These are phyloP conservation scores for Anguilla rostrata DNA, from an alignment of 2,113 vertebrate genomes.

Conservation along the genomic window DNA sequence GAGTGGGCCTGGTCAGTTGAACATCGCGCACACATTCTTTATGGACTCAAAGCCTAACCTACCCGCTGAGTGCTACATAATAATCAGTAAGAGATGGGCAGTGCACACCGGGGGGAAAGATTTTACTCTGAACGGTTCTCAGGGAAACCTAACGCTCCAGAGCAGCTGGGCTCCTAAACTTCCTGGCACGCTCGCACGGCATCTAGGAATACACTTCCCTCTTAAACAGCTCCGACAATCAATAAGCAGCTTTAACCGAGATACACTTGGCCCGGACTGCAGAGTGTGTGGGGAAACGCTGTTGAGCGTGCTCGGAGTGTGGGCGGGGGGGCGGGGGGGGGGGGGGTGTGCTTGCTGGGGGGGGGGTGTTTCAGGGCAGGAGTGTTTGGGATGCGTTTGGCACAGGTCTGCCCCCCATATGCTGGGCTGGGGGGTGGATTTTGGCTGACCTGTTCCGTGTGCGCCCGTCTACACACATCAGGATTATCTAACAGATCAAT, in stretches of 20 bases:
- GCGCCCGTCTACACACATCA: conserved; percentile 50
- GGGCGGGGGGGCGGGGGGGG: neutral
- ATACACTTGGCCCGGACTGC: neutral
- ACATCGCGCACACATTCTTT: neutral
- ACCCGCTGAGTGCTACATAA: neutral
- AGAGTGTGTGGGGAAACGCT: neutral
- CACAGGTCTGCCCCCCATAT: neutral
- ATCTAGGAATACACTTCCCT: neutral
- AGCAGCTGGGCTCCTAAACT: neutral
- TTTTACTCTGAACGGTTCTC: neutral
- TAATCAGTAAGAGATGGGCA: neutral
- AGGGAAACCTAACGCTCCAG: neutral
- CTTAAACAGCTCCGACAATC: neutral
- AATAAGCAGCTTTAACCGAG: neutral
- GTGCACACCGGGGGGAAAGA: neutral
- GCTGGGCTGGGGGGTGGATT: neutral
- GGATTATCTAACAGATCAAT: conserved; percentile 54
- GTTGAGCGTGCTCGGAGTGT: neutral
- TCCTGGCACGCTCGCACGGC: neutral
- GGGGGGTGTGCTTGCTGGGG: neutral
- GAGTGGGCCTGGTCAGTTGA: neutral
- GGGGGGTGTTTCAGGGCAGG: neutral
- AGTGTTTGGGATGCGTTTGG: neutral
- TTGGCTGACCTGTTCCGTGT: conserved; percentile 13
- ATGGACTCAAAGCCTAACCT: neutral